Conservation (phyloP, 2,113 vertebrate genomes). For the Oryzias melastigma region DNA sequence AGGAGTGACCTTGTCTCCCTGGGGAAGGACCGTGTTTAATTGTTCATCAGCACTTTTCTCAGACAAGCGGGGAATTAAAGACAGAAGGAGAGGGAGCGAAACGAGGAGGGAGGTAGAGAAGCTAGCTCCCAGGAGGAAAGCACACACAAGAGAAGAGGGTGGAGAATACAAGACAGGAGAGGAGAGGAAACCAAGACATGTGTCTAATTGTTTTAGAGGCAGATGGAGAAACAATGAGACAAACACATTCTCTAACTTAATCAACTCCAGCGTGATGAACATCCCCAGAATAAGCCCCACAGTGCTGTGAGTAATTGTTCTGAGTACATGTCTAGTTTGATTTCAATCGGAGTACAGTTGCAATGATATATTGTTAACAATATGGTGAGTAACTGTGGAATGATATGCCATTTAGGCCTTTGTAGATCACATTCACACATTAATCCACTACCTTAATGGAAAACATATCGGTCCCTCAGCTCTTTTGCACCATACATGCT, state of each 20-base stretch:
- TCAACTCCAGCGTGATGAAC: constrained; percentile 60
- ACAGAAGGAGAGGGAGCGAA: constrained; percentile 34
- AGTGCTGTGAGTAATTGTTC: constrained; percentile 58
- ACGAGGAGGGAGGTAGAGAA: constrained; percentile 38
- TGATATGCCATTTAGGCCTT: constrained; percentile 66
- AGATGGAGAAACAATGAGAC: constrained; percentile 67
- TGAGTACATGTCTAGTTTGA: constrained; percentile 61
- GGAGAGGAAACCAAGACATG: constrained; percentile 30
- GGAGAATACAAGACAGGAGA: constrained; percentile 7
- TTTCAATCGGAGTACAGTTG: constrained; percentile 50
- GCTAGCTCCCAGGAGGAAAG: constrained; percentile 35
- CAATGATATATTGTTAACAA: constrained; percentile 69
- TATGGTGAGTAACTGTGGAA: constrained; percentile 66
- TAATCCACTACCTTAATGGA: constrained; percentile 60
- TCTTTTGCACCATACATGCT: constrained; percentile 52
- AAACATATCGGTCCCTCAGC: constrained; percentile 66
- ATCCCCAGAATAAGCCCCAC: constrained; percentile 45
- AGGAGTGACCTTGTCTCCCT: constrained; percentile 64
- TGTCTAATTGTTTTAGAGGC: constrained; percentile 59
- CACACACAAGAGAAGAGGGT: constrained; percentile 7
- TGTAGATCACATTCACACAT: constrained; percentile 66
- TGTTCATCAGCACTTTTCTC: constrained; percentile 73
- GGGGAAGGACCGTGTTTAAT: constrained; percentile 70
- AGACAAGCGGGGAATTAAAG: constrained; percentile 63
- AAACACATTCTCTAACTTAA: constrained; percentile 63